phyloP scores from a whole-genome alignment of 2,888 invertebrate genomes.

The Lasioglossum villosulum region DNA sequence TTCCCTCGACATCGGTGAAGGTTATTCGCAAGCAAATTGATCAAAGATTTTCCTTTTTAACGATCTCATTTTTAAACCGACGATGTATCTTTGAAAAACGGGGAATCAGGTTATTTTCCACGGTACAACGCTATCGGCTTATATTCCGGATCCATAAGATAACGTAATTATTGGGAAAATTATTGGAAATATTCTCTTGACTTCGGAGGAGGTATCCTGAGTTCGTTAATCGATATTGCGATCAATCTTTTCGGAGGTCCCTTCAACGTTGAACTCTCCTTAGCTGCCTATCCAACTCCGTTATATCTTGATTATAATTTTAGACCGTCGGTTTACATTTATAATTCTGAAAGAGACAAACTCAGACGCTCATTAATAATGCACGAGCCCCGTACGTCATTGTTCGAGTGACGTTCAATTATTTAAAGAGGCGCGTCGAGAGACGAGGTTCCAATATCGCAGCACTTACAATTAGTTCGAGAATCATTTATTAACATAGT shows the following conservation, averaged over 20 bases:
- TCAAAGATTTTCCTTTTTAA: neutral
- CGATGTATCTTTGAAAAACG: neutral
- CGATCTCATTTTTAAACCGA: neutral
- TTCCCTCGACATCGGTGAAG: neutral
- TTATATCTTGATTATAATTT: neutral
- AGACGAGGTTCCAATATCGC: neutral
- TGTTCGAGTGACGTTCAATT: neutral
- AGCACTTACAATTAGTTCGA: neutral
- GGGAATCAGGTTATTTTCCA: neutral
- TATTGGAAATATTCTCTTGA: neutral
- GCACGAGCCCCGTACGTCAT: neutral
- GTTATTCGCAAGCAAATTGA: neutral
- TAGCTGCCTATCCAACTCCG: neutral
- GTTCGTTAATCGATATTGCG: neutral
- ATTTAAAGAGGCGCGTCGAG: neutral
- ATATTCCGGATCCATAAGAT: neutral
- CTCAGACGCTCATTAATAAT: neutral
- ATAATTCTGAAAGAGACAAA: neutral
- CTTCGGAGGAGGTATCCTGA: neutral
- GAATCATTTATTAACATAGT: neutral
- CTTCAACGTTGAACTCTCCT: accelerated
- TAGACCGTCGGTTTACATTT: neutral
- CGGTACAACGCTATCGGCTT: too few species aligned
- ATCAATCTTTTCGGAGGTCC: neutral
- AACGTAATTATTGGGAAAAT: neutral